A percentile compares a stretch with the other conserved stretches of the same genome.
These are phyloP conservation scores for Platorchestia sp. DNA, from an alignment of 1,140 invertebrate genomes.

Conservation along the genomic window DNA sequence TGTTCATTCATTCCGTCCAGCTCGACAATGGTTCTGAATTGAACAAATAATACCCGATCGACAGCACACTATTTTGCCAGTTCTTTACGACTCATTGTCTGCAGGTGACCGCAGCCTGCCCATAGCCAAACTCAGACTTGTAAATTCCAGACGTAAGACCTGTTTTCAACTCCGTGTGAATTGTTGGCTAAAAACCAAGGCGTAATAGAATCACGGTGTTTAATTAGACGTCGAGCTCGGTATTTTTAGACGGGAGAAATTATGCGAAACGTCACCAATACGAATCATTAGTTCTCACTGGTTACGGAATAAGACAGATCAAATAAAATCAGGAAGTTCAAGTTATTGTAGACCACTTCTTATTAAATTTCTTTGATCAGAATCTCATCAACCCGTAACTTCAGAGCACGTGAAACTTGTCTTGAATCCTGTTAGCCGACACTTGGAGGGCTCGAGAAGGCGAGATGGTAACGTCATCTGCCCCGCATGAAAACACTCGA, in stretches of 20 bases:
- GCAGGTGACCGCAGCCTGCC: not conserved
- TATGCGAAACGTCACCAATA: no score
- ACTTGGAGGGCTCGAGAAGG: not conserved
- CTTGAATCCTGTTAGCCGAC: not conserved
- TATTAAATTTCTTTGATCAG: no score
- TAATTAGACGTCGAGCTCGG: no score
- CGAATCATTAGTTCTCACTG: no score
- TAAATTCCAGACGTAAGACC: not conserved
- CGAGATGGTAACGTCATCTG: not conserved
- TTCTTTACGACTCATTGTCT: slow-evolving; percentile 38
- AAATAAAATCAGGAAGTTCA: no score
- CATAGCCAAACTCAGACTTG: not conserved
- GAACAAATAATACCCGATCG: not conserved
- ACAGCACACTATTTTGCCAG: not conserved
- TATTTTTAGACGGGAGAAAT: no score
- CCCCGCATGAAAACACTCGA: not conserved
- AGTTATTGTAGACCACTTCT: no score
- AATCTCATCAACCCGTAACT: no score
- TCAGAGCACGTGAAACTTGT: not conserved
- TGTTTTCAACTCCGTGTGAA: not conserved
- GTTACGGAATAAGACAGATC: no score
- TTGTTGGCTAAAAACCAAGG: not conserved
- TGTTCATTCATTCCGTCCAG: not conserved
- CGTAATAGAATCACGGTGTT: no score
- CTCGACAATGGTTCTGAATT: not conserved